phyloP scores from a whole-genome alignment of 1,140 invertebrate species.

The Heliconius himera region DNA sequence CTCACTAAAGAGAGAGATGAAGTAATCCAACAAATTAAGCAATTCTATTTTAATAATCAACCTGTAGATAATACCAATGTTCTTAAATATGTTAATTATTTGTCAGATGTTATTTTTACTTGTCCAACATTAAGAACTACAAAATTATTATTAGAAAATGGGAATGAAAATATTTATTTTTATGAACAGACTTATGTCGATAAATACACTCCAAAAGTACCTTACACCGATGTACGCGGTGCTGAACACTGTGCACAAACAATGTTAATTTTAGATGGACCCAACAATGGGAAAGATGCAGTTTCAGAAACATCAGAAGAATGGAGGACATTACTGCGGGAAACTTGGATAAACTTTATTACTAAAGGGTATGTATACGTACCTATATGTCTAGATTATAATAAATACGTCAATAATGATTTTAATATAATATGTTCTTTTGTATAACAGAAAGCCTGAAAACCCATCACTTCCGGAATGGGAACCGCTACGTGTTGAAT shows the following conservation, averaged over 20 bases:
- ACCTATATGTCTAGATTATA: too few relatives aligned
- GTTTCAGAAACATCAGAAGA: conserved; percentile 28
- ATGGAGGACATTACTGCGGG: conserved; percentile 40
- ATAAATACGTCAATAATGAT: neutral
- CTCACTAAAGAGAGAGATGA: conserved; percentile 22
- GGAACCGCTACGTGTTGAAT: conserved; percentile 37
- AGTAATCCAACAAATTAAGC: conserved; percentile 38
- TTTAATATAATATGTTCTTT: neutral
- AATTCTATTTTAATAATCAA: conserved; percentile 51
- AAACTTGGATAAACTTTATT: conserved; percentile 45
- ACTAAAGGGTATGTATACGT: conserved; percentile 38
- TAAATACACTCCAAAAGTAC: conserved; percentile 42
- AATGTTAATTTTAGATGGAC: conserved; percentile 40
- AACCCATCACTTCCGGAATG: conserved; percentile 46
- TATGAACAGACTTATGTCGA: conserved; percentile 58
- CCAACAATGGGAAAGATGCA: conserved; percentile 21
- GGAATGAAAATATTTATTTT: conserved; percentile 55
- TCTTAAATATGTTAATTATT: conserved; percentile 55
- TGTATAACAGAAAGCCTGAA: conserved; percentile 46
- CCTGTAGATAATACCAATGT: conserved; percentile 47
- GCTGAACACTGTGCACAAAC: conserved; percentile 54
- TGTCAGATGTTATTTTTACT: conserved; percentile 54
- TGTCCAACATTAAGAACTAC: conserved; percentile 51
- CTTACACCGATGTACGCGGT: conserved; percentile 44
- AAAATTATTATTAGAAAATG: conserved; percentile 47